Evolutionary conservation across 2,113 vertebrate genomes (phyloP).

Genomic region (Xenus cinereus): DNA sequence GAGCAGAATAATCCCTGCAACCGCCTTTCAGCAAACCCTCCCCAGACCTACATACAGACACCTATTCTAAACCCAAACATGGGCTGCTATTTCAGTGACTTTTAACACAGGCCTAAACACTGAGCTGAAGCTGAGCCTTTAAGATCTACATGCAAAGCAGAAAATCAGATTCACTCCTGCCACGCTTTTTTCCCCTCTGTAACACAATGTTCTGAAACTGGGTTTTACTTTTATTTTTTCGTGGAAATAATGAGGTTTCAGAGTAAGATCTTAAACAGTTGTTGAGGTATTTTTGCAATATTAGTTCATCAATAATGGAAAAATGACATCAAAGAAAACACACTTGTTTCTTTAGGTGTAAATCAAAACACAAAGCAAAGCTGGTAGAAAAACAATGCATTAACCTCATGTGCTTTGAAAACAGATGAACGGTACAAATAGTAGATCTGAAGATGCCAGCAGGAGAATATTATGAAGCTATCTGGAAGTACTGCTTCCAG

Average conservation of each 20-base stretch:
- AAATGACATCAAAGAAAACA: slow-evolving; percentile 26
- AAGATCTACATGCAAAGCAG: background rate
- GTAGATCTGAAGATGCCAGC: slow-evolving; percentile 8
- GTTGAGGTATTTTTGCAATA: background rate
- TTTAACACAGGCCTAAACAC: background rate
- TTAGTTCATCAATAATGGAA: slow-evolving; percentile 17
- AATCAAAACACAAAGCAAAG: slow-evolving; percentile 41
- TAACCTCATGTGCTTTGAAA: slow-evolving; percentile 22
- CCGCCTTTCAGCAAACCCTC: background rate
- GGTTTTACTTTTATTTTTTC: background rate
- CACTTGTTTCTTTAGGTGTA: slow-evolving; percentile 1
- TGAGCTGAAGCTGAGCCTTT: background rate
- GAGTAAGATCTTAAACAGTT: background rate
- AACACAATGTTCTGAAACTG: background rate
- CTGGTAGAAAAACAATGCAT: background rate
- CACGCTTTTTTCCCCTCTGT: background rate
- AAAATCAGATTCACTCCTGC: background rate
- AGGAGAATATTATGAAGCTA: background rate
- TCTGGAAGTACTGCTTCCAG: slow-evolving; percentile 22
- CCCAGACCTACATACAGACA: background rate
- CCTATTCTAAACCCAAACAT: background rate
- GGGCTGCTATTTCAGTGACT: background rate
- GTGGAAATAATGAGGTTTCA: background rate
- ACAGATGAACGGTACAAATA: background rate
- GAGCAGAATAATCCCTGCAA: background rate